phyloP scores from a whole-genome alignment of 2,797 vertebrate species.

The Acipenser oxyrinchus region DNA sequence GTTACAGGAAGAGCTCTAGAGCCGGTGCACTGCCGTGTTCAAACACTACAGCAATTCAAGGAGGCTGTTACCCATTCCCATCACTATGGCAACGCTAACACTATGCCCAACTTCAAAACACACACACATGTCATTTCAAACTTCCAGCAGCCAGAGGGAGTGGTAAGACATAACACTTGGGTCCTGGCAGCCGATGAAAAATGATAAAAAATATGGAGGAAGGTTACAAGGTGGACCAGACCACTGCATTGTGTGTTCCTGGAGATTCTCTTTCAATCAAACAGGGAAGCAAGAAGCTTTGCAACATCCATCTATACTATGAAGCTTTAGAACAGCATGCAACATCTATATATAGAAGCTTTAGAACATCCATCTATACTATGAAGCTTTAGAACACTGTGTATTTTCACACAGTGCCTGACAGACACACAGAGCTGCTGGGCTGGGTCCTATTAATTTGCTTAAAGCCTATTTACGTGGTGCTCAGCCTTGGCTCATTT shows the following conservation, averaged over 20 bases:
- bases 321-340: background rate
- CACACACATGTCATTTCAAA: slow-evolving; percentile 91
- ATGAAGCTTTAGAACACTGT: too few species aligned
- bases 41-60: slow-evolving; percentile 36
- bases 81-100: slow-evolving; percentile 81
- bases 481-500: too few species aligned
- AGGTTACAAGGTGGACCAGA: slow-evolving; percentile 52
- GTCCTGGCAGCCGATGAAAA: slow-evolving; percentile 60
- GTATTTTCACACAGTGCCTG: too few species aligned
- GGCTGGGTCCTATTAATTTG: too few species aligned
- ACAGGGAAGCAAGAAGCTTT: slow-evolving; percentile 19
- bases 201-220: slow-evolving; percentile 74
- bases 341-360: too few species aligned
- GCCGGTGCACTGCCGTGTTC: slow-evolving; percentile 13
- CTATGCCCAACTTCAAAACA: slow-evolving; percentile 76
- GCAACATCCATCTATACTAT: slow-evolving; percentile 19
- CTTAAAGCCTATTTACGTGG: too few species aligned
- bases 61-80: slow-evolving; percentile 65
- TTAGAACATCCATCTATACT: too few species aligned
- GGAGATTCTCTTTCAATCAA: slow-evolving; percentile 16
- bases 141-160: slow-evolving; percentile 92
- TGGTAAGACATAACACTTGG: slow-evolving; percentile 59
- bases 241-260: slow-evolving; percentile 27
- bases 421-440: too few species aligned
- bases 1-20: too few species aligned